Evolutionary conservation across 2,113 vertebrate species (phyloP), one percentile per base, ranked within the genome.

Genomic region (Eonycteris spelaea): DNA sequence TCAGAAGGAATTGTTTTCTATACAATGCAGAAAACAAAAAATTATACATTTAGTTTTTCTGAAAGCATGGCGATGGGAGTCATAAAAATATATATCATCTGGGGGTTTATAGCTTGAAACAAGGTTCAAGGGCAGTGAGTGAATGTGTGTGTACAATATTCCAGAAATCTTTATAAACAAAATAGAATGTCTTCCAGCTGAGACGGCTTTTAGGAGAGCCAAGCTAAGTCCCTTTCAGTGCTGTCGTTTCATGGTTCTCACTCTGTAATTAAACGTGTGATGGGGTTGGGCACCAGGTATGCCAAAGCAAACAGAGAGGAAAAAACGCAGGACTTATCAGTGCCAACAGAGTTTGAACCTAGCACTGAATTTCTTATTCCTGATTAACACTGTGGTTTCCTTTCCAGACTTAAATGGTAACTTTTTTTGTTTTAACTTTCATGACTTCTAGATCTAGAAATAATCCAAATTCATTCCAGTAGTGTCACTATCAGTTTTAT

Each of bases 221-320:
- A 78, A 7, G 63, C 7, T 55, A 65, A 12, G 33, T 78, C 61
- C 40, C 35, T 65, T 55, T 59, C 35, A 30, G 9, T 11, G 24
- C 10, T 22, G 28, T 61, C 38, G 48, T 67, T 94, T 53, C 61
- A 78, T 38, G 78, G 59, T 74, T 80, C 75, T 59, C 16, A 73
- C 19, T 63, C 78, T 83, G 35, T n/a, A 80, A 80, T 73, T 61
- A 91, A 59, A 82, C 28, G 9, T 67, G 38, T 55, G n/a, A 57
- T 19, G 13, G 43, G 89, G n/a, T 6, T 71, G 90, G 78, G 28
- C 19, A 21, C 22, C 14, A 38, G 18, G 28, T 74, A 18, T 86
- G 91, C 96, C 95, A 98, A 93, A 94, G 93, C 57, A 95, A 96
- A 97, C 78, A 96, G 28, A 68, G 73, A 86, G 59, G 74, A 61